phyloP scores from a whole-genome alignment of 1,140 invertebrate genomes.

The Gryllus bimaculatus region DNA sequence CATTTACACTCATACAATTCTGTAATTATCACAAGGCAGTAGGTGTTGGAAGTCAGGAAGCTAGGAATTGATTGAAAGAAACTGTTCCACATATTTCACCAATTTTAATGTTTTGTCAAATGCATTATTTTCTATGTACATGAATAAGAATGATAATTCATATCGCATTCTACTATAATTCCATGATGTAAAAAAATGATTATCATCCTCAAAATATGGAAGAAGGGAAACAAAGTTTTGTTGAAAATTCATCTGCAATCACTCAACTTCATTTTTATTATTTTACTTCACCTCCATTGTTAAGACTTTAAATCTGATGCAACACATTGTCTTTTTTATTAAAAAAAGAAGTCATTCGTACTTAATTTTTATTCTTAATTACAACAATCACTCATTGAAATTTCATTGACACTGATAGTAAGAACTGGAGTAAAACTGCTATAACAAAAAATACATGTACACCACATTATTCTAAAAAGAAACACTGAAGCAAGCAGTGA shows the following conservation, averaged over 20 bases:
- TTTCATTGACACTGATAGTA: background rate
- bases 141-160: conserved; percentile 14
- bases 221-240: conserved; percentile 9
- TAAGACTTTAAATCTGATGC: conserved; percentile 4
- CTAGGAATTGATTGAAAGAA: background rate
- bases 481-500: background rate
- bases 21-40: no score
- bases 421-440: background rate
- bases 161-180: background rate
- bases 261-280: background rate
- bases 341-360: background rate
- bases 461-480: background rate
- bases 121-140: conserved; percentile 14
- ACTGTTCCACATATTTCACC: background rate
- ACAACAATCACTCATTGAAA: background rate
- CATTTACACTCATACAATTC: no score
- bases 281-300: conserved; percentile 9
- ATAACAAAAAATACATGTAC: background rate
- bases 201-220: background rate
- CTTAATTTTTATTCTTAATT: background rate
- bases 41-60: no score
- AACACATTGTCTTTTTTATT: background rate
- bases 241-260: background rate
- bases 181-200: conserved; percentile 14
- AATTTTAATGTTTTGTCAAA: conserved; percentile 16